phyloP scores from a whole-genome alignment of 2,797 vertebrate species.

The Danio kyathit region DNA sequence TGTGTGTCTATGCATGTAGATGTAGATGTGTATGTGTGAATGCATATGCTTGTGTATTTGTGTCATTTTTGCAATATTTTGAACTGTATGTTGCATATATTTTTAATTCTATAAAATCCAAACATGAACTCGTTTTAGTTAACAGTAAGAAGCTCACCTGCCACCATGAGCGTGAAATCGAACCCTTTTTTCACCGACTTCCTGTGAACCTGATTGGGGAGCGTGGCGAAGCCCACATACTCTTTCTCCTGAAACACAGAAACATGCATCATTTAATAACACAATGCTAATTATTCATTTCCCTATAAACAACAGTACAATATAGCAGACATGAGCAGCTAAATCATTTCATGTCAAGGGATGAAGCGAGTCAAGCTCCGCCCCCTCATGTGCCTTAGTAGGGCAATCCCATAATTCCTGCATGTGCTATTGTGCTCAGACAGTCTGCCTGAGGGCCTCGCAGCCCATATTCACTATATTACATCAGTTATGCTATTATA shows the following conservation, averaged over 20 bases:
- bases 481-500: constrained; percentile 40
- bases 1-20: too few relatives aligned
- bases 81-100: too few relatives aligned
- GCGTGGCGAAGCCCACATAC: constrained; percentile 87
- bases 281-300: neutral
- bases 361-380: constrained; percentile 3
- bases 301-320: constrained; percentile 24
- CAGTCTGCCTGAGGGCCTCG: neutral
- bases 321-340: neutral
- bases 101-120: too few relatives aligned
- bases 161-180: constrained; percentile 87
- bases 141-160: constrained; percentile 72
- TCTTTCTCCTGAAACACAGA: constrained; percentile 75
- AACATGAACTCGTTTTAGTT: neutral
- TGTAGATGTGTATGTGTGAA: too few relatives aligned
- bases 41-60: too few relatives aligned
- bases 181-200: constrained; percentile 90
- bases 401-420: constrained; percentile 56
- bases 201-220: constrained; percentile 87
- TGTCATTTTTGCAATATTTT: too few relatives aligned
- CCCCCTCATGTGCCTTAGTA: constrained; percentile 40
- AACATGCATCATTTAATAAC: neutral
- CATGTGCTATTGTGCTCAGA: constrained; percentile 46
- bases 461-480: constrained; percentile 14
- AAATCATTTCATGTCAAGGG: constrained; percentile 16